Evolutionary conservation across 2,797 vertebrate species (phyloP), one percentile per base, ranked within the genome.

Genomic region (Cyprinodon diabolis): DNA sequence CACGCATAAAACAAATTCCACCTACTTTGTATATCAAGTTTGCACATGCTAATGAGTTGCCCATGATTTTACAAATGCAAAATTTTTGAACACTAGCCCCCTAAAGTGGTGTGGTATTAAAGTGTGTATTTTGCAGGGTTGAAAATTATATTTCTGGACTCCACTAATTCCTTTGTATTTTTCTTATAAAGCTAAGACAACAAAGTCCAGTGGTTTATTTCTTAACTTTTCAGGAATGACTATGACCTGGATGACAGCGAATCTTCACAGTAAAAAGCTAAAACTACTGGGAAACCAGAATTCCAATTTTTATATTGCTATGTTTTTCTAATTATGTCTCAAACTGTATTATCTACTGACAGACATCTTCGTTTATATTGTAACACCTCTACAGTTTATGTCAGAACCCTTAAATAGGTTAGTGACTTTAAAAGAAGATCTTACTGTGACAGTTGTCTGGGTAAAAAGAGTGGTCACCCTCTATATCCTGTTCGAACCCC

Each of bases 401-500:
- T 68, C 12, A 25, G 1, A 6, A 21, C 47, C 35, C 45, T 51
- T 51, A 25, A 4, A 10, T 55, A 5, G 0, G 10, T 6, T 4
- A n/a, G 51, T 3, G 63, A 56, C 23, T 13, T 79, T 51, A 66
- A 47, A 75, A 30, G 1, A 19, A 0, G 12, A 49, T 71, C 92
- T 94, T 80, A 97, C 96, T 94, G 17, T 93, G 92, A 78, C 96
- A 97, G 69, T 83, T 88, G 25, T 93, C 91, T 0, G 76, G 51
- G n/a, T 90, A 78, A 30, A 72, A 48, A 12, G 73, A 77, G 80
- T 82, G 66, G 80, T 92, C 88, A 1, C 87, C 92, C 65, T 94
- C 95, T 6, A 95, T 88, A 49, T 96, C 94, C 81, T 94, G 95
- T 17, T 96, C 95, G 62, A 96, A 95, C 0, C 93, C 95, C 0